These are phyloP conservation scores for Helicoverpa zea DNA, from an alignment of 1,140 invertebrate species.

Conservation along the genomic window DNA sequence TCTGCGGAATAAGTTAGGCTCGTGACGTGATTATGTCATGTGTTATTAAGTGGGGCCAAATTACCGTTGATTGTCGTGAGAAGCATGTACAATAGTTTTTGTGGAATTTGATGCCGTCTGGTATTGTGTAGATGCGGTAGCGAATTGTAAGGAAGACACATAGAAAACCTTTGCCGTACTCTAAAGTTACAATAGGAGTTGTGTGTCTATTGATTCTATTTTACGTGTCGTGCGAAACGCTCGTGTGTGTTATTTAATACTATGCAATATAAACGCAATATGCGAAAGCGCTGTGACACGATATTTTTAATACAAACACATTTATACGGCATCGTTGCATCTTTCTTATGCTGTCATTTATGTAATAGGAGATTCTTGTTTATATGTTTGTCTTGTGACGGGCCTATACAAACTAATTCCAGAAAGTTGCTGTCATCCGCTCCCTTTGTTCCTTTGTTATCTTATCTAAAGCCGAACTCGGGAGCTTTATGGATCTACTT, in stretches of 20 bases:
- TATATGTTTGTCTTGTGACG: neutral
- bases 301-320: neutral
- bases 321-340: no score
- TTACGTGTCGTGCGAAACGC: neutral
- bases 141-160: constrained; percentile 5
- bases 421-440: constrained; percentile 10
- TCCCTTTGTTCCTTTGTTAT: constrained; percentile 38
- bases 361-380: neutral
- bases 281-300: neutral
- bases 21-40: constrained; percentile 40
- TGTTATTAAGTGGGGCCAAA: constrained; percentile 40
- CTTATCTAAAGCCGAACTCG: constrained; percentile 30
- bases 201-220: neutral
- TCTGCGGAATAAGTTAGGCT: constrained; percentile 9
- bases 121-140: constrained; percentile 18
- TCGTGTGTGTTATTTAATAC: constrained; percentile 31
- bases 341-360: neutral
- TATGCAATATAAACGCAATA: neutral
- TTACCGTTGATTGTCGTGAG: constrained; percentile 43
- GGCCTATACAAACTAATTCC: constrained; percentile 8
- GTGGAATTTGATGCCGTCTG: neutral
- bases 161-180: neutral
- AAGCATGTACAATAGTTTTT: constrained; percentile 25
- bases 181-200: constrained; percentile 20
- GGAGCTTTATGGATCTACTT: constrained; percentile 9